A percentile compares a stretch with the other conserved stretches of the same genome.
phyloP scores from a whole-genome alignment of 2,888 invertebrate genomes.

The Pristionchus exspectatus region DNA sequence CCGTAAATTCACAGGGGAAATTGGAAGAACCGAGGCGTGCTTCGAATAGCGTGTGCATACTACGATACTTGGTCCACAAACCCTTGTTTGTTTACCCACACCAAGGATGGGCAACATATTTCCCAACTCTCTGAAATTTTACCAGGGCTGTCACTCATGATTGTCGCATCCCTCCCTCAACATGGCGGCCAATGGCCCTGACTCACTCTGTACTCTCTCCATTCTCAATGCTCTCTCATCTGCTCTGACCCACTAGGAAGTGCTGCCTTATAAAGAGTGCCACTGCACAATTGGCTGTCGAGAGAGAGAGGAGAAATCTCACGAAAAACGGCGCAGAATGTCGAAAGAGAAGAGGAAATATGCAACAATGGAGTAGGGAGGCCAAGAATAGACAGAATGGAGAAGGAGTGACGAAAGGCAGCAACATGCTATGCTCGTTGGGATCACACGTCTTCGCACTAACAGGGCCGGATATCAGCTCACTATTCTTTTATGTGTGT shows the following conservation, averaged over 20 bases:
- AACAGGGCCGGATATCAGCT: too few species aligned
- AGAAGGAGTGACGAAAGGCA: not conserved
- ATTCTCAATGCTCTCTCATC: not conserved
- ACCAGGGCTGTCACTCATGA: not conserved
- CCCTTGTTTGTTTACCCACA: not conserved
- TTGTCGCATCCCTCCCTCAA: not conserved
- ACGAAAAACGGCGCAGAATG: not conserved
- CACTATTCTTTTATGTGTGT: too few species aligned
- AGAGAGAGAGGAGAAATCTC: conserved; percentile 5
- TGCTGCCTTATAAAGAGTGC: not conserved
- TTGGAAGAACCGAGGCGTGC: not conserved
- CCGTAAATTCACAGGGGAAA: not conserved
- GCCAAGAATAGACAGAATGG: not conserved
- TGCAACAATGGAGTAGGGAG: not conserved
- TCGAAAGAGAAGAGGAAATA: conserved; percentile 7
- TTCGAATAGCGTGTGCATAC: not conserved
- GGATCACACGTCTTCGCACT: too few species aligned
- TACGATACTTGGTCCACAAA: not conserved
- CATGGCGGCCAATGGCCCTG: not conserved
- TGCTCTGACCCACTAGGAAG: not conserved
- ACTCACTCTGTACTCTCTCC: not conserved
- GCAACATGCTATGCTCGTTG: not conserved
- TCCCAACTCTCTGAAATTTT: not conserved
- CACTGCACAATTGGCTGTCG: not conserved
- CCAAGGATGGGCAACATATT: not conserved